Evolutionary conservation across 2,888 invertebrate species (phyloP).

Genomic region (Carterocephalus palaemon): DNA sequence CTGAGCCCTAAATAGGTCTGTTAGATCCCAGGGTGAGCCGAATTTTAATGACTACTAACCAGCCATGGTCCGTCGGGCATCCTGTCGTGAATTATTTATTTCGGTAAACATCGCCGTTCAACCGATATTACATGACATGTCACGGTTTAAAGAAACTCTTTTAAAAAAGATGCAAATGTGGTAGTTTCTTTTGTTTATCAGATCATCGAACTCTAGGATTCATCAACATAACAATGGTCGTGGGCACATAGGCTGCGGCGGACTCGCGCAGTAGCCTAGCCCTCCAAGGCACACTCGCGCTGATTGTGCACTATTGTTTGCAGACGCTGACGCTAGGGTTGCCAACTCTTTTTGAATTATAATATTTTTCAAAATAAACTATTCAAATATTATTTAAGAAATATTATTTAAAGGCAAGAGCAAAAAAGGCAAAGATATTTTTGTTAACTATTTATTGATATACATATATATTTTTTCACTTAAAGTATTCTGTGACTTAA

Average conservation of each 20-base stretch:
- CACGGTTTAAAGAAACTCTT: constrained; percentile 31
- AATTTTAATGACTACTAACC: constrained; percentile 58
- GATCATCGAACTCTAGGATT: constrained; percentile 57
- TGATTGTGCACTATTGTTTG: constrained; percentile 72
- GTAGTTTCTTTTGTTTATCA: constrained; percentile 58
- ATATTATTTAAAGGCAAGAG: no score
- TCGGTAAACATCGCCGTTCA: constrained; percentile 39
- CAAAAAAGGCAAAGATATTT: no score
- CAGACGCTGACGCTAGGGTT: constrained; percentile 37
- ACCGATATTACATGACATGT: constrained; percentile 27
- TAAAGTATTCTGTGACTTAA: no score
- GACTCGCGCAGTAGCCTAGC: constrained; percentile 56
- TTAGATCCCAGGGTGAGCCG: constrained; percentile 54
- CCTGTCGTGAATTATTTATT: constrained; percentile 65
- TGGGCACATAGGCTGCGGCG: constrained; percentile 65
- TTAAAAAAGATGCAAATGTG: constrained; percentile 56
- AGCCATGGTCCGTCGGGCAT: constrained; percentile 41
- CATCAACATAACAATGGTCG: constrained; percentile 71
- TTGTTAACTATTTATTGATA: no score
- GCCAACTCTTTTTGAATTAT: no score
- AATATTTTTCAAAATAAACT: no score
- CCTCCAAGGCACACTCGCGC: constrained; percentile 61
- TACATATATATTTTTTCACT: no score
- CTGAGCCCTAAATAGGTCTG: constrained; percentile 56
- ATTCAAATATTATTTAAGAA: no score